Conservation (phyloP, 2,113 vertebrate genomes). For the Phrynosoma platyrhinos region DNA sequence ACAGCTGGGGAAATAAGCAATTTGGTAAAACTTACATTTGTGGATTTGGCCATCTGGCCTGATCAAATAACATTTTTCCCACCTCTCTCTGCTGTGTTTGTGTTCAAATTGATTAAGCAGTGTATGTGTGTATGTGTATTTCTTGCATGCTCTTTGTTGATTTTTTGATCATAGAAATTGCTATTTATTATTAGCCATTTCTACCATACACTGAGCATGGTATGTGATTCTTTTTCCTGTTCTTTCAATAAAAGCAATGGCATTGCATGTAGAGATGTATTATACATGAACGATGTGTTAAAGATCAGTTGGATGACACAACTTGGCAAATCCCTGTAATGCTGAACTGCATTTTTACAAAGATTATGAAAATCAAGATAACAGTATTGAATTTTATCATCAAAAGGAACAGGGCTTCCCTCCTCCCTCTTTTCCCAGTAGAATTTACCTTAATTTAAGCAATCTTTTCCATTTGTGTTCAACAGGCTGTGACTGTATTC, state of each 20-base stretch:
- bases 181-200: not conserved
- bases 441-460: not conserved
- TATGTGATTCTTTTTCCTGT: not conserved
- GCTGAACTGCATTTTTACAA: not conserved
- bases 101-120: not conserved
- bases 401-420: not conserved
- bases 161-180: not conserved
- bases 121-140: not conserved
- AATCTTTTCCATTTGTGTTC: conserved; percentile 2
- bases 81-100: not conserved
- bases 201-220: not conserved
- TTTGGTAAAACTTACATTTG: too few relatives aligned
- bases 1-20: too few relatives aligned
- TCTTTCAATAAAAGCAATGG: not conserved
- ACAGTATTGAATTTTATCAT: not conserved
- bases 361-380: conserved; percentile 12
- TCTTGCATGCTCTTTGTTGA: not conserved
- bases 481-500: not conserved
- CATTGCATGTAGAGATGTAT: not conserved
- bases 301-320: not conserved
- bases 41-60: too few relatives aligned
- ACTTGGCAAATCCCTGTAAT: not conserved
- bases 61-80: too few relatives aligned
- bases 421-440: not conserved
- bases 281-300: not conserved